phyloP scores from a whole-genome alignment of 2,888 invertebrate species.

The Sesamia inferens region DNA sequence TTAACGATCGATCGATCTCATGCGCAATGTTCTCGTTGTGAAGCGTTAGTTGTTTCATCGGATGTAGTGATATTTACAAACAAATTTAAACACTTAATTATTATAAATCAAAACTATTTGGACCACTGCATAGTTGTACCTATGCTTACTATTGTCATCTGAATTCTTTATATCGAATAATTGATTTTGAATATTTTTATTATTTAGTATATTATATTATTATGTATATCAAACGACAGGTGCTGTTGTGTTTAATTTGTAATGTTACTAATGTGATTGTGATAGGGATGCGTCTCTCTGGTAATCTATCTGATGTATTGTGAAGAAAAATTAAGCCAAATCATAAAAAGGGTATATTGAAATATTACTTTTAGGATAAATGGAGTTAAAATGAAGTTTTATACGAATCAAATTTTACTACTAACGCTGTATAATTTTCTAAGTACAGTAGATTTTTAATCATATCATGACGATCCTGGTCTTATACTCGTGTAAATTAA shows the following conservation, averaged over 20 bases:
- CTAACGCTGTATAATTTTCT: conserved; percentile 84
- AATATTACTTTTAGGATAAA: conserved; percentile 87
- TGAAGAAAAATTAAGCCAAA: conserved; percentile 84
- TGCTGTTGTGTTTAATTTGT: conserved; percentile 88
- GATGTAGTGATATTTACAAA: conserved; percentile 80
- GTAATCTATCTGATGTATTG: conserved; percentile 82
- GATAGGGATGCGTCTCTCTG: conserved; percentile 86
- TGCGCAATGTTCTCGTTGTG: conserved; percentile 78
- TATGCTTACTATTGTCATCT: conserved; percentile 80
- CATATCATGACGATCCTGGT: conserved; percentile 85
- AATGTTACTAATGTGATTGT: conserved; percentile 84
- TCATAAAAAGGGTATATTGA: conserved; percentile 88
- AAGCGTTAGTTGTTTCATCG: conserved; percentile 83
- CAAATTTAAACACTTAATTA: conserved; percentile 67
- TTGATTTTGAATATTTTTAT: conserved; percentile 83
- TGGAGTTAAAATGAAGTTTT: conserved; percentile 86
- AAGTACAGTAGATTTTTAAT: conserved; percentile 86
- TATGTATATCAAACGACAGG: conserved; percentile 86
- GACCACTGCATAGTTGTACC: conserved; percentile 83
- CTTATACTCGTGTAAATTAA: conserved; percentile 79
- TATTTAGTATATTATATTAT: conserved; percentile 79
- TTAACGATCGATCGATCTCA: conserved; percentile 51
- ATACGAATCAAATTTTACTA: conserved; percentile 87
- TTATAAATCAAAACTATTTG: conserved; percentile 72
- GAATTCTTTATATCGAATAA: conserved; percentile 79